Conservation (phyloP, 2,888 invertebrate genomes). For the Anodontia alba region DNA sequence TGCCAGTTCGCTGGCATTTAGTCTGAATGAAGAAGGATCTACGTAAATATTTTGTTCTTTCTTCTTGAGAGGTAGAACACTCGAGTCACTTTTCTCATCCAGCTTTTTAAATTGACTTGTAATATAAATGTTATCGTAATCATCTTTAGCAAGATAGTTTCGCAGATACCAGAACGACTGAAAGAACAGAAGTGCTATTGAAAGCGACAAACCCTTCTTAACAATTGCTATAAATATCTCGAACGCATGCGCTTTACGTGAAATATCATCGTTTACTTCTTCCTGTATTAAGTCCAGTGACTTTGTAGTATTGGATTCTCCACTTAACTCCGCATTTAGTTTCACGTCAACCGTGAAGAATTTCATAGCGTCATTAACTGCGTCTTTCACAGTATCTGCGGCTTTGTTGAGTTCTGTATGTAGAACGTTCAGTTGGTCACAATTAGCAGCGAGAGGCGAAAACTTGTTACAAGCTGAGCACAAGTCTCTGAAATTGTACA, state of each 20-base stretch:
- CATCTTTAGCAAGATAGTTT: constrained; percentile 73
- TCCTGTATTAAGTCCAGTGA: constrained; percentile 44
- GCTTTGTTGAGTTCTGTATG: constrained; percentile 7
- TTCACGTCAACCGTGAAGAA: constrained; percentile 56
- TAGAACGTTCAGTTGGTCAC: neutral
- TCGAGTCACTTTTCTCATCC: constrained; percentile 64
- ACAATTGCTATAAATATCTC: constrained; percentile 34
- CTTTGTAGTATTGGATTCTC: constrained; percentile 41
- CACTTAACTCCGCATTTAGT: constrained; percentile 34
- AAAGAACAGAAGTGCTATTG: constrained; percentile 57
- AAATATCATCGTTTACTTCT: constrained; percentile 59
- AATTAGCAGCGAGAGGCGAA: neutral
- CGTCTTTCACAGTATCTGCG: neutral
- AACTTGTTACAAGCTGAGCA: neutral
- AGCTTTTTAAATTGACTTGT: constrained; percentile 67
- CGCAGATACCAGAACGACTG: constrained; percentile 63
- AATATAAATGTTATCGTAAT: constrained; percentile 79
- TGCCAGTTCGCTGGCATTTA: constrained; percentile 66
- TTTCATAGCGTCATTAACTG: constrained; percentile 26
- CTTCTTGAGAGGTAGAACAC: constrained; percentile 73
- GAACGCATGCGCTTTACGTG: constrained; percentile 31
- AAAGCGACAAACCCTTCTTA: constrained; percentile 51
- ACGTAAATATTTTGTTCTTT: constrained; percentile 72
- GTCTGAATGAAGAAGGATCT: constrained; percentile 61
- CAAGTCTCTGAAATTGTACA: too few species aligned